Conservation (phyloP, 2,797 vertebrate species). For the Spheniscus humboldti region DNA sequence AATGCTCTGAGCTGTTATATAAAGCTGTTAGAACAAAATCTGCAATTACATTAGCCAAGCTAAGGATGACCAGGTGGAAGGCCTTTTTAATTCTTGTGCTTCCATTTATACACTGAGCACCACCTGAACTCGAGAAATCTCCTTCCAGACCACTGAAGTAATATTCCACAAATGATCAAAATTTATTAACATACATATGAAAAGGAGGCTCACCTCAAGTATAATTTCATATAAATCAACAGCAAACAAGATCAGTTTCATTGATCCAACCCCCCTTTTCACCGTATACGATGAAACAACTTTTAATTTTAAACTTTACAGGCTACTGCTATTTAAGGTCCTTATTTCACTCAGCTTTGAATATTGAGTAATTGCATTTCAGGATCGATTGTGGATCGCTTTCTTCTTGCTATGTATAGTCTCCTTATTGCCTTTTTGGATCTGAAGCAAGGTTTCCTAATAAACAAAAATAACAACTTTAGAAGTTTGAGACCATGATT, state of each 20-base stretch:
- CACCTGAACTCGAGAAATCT: neutral
- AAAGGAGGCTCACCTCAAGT: neutral
- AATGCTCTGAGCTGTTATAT: neutral
- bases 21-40: neutral
- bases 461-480: slow-evolving; percentile 41
- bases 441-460: slow-evolving; percentile 46
- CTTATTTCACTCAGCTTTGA: slow-evolving; percentile 34
- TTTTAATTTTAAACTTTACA: slow-evolving; percentile 54
- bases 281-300: slow-evolving; percentile 8
- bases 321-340: slow-evolving; percentile 33
- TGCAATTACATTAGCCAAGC: neutral
- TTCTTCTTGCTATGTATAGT: neutral
- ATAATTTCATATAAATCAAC: neutral
- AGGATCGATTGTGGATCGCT: slow-evolving; percentile 37
- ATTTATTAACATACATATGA: neutral
- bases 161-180: neutral
- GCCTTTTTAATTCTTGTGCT: neutral
- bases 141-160: neutral
- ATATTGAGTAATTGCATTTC: slow-evolving; percentile 58
- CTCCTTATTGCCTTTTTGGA: slow-evolving; percentile 57
- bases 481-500: slow-evolving; percentile 24
- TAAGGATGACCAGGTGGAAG: neutral
- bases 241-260: neutral
- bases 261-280: neutral
- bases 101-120: neutral